Conservation (phyloP, 2,797 vertebrate species). For the Corythornis leucogaster region DNA sequence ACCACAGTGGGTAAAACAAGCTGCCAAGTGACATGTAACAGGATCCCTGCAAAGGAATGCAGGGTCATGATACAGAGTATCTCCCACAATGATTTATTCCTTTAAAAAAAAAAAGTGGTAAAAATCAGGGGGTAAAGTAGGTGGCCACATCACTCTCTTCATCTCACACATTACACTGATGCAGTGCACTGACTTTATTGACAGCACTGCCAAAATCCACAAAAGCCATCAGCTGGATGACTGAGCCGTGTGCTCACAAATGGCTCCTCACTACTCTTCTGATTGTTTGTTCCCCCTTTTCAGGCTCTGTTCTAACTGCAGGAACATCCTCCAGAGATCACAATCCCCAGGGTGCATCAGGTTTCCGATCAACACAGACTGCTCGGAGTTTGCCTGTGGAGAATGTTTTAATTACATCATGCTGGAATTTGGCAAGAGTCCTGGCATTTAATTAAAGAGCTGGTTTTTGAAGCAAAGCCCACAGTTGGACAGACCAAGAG, state of each 20-base stretch:
- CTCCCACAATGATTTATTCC: slow-evolving; percentile 20
- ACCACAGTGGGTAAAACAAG: slow-evolving; percentile 56
- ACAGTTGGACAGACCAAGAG: not conserved
- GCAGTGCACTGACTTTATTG: not conserved
- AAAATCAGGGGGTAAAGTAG: slow-evolving; percentile 33
- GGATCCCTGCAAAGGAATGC: slow-evolving; percentile 53
- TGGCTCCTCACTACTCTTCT: not conserved
- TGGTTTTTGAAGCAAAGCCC: not conserved
- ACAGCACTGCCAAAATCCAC: not conserved
- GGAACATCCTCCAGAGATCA: not conserved
- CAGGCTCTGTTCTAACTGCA: not conserved
- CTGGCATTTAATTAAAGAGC: slow-evolving; percentile 20
- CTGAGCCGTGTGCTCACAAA: not conserved
- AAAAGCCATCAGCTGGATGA: not conserved
- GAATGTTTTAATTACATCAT: slow-evolving; percentile 24
- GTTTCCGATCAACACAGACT: slow-evolving; percentile 4
- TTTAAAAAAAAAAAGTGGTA: not conserved
- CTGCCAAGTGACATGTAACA: slow-evolving; percentile 59
- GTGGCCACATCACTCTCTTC: slow-evolving; percentile 29
- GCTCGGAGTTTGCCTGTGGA: not conserved
- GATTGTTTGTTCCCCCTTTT: not conserved
- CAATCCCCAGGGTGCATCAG: not conserved
- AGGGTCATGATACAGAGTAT: slow-evolving; percentile 24
- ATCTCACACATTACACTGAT: slow-evolving; percentile 7
- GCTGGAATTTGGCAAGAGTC: slow-evolving; percentile 26